Evolutionary conservation across 1,140 invertebrate genomes (phyloP).

Genomic region (Carposina sasakii): DNA sequence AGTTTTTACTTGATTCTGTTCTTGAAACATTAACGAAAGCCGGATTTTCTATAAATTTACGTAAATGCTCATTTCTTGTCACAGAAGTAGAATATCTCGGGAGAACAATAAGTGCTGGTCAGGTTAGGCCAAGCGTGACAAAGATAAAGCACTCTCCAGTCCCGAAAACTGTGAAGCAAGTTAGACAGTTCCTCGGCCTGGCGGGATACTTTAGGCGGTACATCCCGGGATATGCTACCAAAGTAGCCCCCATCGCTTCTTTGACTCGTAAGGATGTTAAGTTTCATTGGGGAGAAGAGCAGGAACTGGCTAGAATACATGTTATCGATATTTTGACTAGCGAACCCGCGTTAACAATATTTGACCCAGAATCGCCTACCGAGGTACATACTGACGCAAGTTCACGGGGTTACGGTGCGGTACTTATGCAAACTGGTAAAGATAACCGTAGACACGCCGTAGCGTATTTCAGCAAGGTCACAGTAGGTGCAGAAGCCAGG

Average conservation of each 20-base stretch:
- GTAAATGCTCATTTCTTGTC: slow-evolving; percentile 9
- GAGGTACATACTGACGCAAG: background rate
- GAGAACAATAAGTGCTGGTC: slow-evolving; percentile 12
- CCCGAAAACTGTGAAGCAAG: slow-evolving; percentile 30
- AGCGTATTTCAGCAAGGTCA: too few relatives aligned
- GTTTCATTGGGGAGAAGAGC: slow-evolving; percentile 2
- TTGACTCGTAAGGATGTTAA: slow-evolving; percentile 19
- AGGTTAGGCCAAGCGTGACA: too few relatives aligned
- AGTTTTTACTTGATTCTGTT: too few relatives aligned
- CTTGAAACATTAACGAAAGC: too few relatives aligned
- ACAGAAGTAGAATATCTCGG: background rate
- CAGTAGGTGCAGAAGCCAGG: too few relatives aligned
- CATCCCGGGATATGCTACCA: slow-evolving; percentile 24
- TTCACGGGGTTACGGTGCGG: too few relatives aligned
- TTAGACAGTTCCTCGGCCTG: slow-evolving; percentile 39
- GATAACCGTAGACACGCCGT: too few relatives aligned
- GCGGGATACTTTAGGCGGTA: too few relatives aligned
- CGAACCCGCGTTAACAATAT: slow-evolving; percentile 9
- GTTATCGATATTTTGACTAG: slow-evolving; percentile 6
- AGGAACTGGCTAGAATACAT: background rate
- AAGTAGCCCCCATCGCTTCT: slow-evolving; percentile 21
- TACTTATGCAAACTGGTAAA: too few relatives aligned
- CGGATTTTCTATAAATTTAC: too few relatives aligned
- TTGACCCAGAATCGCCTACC: background rate
- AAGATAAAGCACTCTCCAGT: too few relatives aligned